phyloP scores from a whole-genome alignment of 2,888 invertebrate species.

The Biston betularia region DNA sequence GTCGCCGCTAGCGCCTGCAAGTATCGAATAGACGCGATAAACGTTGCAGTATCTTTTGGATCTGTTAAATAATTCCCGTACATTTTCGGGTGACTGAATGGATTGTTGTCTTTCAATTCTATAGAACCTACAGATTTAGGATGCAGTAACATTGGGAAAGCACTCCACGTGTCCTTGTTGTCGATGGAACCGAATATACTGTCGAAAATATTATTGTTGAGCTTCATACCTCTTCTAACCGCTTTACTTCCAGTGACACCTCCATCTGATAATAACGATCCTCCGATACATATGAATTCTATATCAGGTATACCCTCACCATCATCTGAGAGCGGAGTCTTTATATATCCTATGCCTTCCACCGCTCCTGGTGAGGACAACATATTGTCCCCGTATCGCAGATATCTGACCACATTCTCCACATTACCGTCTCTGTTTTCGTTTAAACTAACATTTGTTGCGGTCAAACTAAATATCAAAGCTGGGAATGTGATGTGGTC shows the following conservation, averaged over 20 bases:
- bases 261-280: constrained; percentile 71
- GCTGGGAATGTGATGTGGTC: constrained; percentile 89
- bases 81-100: constrained; percentile 88
- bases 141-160: constrained; percentile 88
- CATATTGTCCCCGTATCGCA: constrained; percentile 72
- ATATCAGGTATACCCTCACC: constrained; percentile 88
- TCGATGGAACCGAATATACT: constrained; percentile 75
- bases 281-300: constrained; percentile 89
- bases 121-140: constrained; percentile 90
- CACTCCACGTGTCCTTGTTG: constrained; percentile 80
- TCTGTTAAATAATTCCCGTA: constrained; percentile 89
- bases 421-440: constrained; percentile 58
- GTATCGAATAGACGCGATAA: constrained; percentile 86
- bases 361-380: constrained; percentile 85
- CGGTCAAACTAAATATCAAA: constrained; percentile 87
- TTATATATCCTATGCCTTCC: constrained; percentile 88
- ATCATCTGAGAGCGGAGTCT: constrained; percentile 83
- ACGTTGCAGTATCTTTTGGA: constrained; percentile 86
- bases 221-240: constrained; percentile 73
- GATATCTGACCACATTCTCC: constrained; percentile 57
- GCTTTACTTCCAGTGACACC: constrained; percentile 70
- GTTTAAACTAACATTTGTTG: constrained; percentile 56
- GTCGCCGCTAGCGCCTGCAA: constrained; percentile 79
- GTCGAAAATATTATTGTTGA: constrained; percentile 74
- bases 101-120: constrained; percentile 87